Percentiles rank a stretch among this genome's conserved stretches.
Conservation (phyloP, 2,888 invertebrate genomes). For the Erebia epiphron region DNA sequence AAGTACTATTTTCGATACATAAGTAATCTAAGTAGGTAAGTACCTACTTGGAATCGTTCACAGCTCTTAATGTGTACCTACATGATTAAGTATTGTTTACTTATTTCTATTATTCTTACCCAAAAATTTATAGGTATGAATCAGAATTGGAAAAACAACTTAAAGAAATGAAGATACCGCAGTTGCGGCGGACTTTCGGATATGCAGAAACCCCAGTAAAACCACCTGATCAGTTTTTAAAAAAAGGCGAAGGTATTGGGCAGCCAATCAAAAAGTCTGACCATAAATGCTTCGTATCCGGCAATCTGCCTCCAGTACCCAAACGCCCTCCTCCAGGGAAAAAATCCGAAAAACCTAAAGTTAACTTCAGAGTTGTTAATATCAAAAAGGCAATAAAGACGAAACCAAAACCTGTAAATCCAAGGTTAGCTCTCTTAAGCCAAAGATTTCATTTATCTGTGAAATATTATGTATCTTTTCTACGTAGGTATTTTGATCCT, state of each 20-base stretch:
- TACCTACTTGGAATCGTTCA: too few relatives aligned
- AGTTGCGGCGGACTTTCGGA: slow-evolving; percentile 85
- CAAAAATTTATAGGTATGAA: slow-evolving; percentile 65
- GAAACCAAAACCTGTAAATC: slow-evolving; percentile 81
- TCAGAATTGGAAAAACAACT: slow-evolving; percentile 77
- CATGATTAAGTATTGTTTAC: background rate
- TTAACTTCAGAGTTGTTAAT: slow-evolving; percentile 84
- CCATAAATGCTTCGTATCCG: slow-evolving; percentile 64
- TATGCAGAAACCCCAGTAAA: slow-evolving; percentile 84
- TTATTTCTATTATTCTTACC: background rate
- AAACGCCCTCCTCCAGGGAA: slow-evolving; percentile 62
- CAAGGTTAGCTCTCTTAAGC: slow-evolving; percentile 54
- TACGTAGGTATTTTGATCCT: slow-evolving; percentile 43
- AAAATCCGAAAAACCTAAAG: slow-evolving; percentile 57
- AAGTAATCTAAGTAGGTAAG: too few relatives aligned
- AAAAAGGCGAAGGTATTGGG: slow-evolving; percentile 82
- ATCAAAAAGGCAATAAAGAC: slow-evolving; percentile 81
- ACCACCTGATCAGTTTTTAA: slow-evolving; percentile 84
- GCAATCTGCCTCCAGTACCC: slow-evolving; percentile 75
- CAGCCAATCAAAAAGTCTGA: slow-evolving; percentile 67
- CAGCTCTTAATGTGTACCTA: too few relatives aligned
- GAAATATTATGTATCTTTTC: background rate
- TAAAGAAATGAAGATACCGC: slow-evolving; percentile 67
- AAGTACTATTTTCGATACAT: too few relatives aligned
- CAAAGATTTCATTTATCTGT: background rate